Percentiles rank a stretch among this genome's conserved stretches.
These are phyloP conservation scores for Indicator maculatus DNA, from an alignment of 2,113 vertebrate genomes.

Conservation along the genomic window DNA sequence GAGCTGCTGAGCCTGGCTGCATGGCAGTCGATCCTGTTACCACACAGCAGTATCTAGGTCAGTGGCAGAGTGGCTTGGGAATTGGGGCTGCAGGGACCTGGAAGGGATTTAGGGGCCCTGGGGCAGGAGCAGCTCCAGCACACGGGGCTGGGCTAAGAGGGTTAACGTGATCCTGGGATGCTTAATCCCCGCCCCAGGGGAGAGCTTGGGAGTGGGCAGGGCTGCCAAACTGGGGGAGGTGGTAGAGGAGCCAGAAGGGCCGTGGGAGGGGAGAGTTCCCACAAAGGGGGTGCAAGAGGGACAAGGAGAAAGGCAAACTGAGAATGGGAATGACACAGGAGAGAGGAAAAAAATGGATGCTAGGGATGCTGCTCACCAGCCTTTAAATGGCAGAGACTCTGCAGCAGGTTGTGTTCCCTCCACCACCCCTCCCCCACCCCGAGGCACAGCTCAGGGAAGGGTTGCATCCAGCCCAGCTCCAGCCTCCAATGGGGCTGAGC, in stretches of 20 bases:
- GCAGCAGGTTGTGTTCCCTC: background rate
- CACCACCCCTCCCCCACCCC: too few relatives aligned
- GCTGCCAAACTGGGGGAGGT: background rate
- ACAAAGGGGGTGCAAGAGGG: background rate
- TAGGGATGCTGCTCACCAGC: background rate
- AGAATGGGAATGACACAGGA: background rate
- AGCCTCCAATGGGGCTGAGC: background rate
- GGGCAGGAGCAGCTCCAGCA: background rate
- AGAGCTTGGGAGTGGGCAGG: background rate
- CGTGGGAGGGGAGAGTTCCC: background rate
- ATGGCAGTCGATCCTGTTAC: background rate
- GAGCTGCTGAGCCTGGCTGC: background rate
- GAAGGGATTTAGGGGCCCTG: background rate
- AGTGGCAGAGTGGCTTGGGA: background rate
- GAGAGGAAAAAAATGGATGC: background rate
- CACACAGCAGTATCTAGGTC: background rate
- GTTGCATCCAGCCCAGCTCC: background rate
- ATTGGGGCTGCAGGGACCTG: background rate
- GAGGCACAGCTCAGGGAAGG: background rate
- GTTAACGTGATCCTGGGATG: background rate
- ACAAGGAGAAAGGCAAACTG: background rate
- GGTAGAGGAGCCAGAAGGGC: background rate
- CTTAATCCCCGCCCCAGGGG: background rate
- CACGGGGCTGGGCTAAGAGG: background rate
- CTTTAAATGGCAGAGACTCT: rapidly evolving